phyloP scores from a whole-genome alignment of 2,797 vertebrate species.

The Odontamblyopus rebecca region DNA sequence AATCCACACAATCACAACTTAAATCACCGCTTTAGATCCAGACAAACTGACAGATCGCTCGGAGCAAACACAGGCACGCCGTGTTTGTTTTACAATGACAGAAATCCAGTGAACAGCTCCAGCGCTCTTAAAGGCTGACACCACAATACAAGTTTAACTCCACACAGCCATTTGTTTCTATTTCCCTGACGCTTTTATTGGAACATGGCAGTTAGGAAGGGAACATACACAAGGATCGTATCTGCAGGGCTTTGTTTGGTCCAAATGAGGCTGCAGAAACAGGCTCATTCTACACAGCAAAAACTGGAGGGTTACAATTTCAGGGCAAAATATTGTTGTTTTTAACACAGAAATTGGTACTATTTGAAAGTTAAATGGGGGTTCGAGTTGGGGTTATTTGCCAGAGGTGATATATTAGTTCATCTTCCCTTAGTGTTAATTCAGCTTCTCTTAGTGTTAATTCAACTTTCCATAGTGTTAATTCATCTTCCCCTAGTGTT shows the following conservation, averaged over 20 bases:
- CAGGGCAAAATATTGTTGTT: too few relatives aligned
- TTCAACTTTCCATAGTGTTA: too few relatives aligned
- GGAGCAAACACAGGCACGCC: constrained; percentile 60
- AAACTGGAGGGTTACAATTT: too few relatives aligned
- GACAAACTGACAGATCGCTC: constrained; percentile 61
- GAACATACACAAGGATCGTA: constrained; percentile 42
- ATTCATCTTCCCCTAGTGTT: too few relatives aligned
- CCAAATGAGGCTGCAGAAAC: constrained; percentile 63
- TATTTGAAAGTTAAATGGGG: too few relatives aligned
- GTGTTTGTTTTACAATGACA: constrained; percentile 56
- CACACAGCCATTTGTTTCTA: constrained; percentile 57
- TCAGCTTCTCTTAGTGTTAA: too few relatives aligned
- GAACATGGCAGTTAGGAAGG: constrained; percentile 41
- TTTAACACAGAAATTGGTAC: too few relatives aligned
- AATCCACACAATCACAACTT: constrained; percentile 70
- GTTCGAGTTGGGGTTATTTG: too few relatives aligned
- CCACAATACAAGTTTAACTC: constrained; percentile 36
- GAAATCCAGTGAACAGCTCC: constrained; percentile 57
- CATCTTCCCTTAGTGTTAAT: too few relatives aligned
- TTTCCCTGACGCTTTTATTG: constrained; percentile 56
- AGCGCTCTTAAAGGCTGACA: constrained; percentile 56
- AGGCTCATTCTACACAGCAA: neutral
- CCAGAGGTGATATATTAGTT: too few relatives aligned
- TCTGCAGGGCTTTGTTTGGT: constrained; percentile 36
- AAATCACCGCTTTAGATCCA: constrained; percentile 63